Conservation (phyloP, 2,888 invertebrate genomes). For the Athrips mouffetella region DNA sequence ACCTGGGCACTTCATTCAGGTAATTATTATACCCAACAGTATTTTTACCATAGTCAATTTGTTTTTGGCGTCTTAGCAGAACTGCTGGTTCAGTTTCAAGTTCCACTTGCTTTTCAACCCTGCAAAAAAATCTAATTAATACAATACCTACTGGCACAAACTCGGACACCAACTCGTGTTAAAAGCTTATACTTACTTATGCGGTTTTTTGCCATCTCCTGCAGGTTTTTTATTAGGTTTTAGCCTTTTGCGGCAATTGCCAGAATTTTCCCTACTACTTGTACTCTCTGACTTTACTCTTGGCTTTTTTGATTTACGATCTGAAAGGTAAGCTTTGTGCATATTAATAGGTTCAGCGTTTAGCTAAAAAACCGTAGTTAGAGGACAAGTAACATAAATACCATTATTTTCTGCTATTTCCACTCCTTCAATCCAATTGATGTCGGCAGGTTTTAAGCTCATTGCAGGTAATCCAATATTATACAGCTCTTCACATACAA, state of each 20-base stretch:
- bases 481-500: too few relatives aligned
- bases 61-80: slow-evolving; percentile 90
- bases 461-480: too few relatives aligned
- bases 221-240: slow-evolving; percentile 48
- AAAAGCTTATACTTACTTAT: too few relatives aligned
- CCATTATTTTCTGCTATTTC: too few relatives aligned
- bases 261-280: slow-evolving; percentile 49
- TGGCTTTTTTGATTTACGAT: slow-evolving; percentile 36
- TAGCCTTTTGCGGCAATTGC: slow-evolving; percentile 46
- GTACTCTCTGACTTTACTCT: slow-evolving; percentile 39
- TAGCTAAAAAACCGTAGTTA: too few relatives aligned
- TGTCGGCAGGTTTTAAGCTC: too few relatives aligned
- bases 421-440: too few relatives aligned
- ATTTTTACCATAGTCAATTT: slow-evolving; percentile 97
- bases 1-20: slow-evolving; percentile 82
- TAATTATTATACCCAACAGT: slow-evolving; percentile 92
- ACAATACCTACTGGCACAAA: too few relatives aligned
- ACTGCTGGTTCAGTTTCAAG: slow-evolving; percentile 85
- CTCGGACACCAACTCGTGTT: too few relatives aligned
- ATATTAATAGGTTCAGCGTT: too few relatives aligned
- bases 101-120: slow-evolving; percentile 47
- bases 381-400: too few relatives aligned
- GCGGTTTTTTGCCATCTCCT: slow-evolving; percentile 37
- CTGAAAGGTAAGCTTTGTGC: too few relatives aligned
- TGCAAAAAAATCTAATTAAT: slow-evolving; percentile 27